Percentiles rank a stretch among this genome's conserved stretches.
These are phyloP conservation scores for Stratiomys singularior DNA, from an alignment of 2,888 invertebrate species.

Conservation along the genomic window DNA sequence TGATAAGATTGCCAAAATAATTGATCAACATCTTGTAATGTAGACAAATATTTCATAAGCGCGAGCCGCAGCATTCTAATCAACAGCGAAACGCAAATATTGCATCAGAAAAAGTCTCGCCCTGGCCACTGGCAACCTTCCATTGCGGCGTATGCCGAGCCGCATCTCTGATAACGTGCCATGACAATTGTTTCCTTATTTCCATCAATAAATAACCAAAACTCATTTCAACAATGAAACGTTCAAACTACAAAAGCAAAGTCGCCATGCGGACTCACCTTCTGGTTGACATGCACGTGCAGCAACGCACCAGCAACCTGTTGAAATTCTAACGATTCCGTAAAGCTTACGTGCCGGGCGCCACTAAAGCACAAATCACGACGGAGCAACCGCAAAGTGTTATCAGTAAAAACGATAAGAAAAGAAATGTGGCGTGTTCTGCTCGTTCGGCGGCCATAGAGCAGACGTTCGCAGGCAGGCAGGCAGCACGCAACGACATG, in stretches of 20 bases:
- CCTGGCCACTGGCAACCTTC: background rate
- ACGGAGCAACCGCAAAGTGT: background rate
- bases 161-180: background rate
- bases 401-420: background rate
- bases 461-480: background rate
- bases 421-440: constrained; percentile 3
- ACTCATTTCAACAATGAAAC: background rate
- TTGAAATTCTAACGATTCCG: background rate
- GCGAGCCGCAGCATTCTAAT: background rate
- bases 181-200: background rate
- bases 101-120: background rate
- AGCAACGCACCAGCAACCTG: background rate
- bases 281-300: background rate
- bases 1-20: too few species aligned
- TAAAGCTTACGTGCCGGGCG: constrained; percentile 24
- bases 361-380: background rate
- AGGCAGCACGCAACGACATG: constrained; percentile 28
- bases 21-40: too few species aligned
- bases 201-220: background rate
- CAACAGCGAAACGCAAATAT: background rate
- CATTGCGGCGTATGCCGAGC: background rate
- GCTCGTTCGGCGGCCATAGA: background rate
- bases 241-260: background rate
- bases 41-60: background rate
- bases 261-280: constrained; percentile 18